phyloP scores from a whole-genome alignment of 2,797 vertebrate species.

The Malacoctenus gilli region DNA sequence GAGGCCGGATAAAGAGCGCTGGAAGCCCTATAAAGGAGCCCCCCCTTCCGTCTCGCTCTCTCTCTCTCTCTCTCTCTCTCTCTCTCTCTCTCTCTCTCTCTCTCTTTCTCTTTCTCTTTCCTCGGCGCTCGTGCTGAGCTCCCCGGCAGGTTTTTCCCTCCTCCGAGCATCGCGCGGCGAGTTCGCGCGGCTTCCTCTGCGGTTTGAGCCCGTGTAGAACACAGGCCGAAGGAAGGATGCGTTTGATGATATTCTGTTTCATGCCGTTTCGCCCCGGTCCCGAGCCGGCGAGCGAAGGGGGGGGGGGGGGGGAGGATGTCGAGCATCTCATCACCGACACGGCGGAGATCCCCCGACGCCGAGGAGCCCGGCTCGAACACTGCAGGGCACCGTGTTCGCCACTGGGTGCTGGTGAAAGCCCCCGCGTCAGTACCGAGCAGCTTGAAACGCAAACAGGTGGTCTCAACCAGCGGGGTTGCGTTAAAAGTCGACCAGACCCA shows the following conservation, averaged over 20 bases:
- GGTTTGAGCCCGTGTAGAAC: conserved; percentile 62
- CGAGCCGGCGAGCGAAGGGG: conserved; percentile 82
- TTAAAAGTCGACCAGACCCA: no score
- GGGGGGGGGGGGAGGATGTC: conserved; percentile 82
- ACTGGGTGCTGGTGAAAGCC: conserved; percentile 79
- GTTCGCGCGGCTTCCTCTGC: conserved; percentile 66
- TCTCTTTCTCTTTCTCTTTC: no score
- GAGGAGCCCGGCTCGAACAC: conserved; percentile 77
- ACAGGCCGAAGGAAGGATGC: conserved; percentile 42
- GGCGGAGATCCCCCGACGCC: conserved; percentile 80
- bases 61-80: no score
- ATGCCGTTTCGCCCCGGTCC: conserved; percentile 76
- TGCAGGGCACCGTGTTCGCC: conserved; percentile 81
- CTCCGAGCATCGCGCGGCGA: conserved; percentile 51
- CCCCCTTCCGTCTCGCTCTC: no score
- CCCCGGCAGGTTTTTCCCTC: conserved; percentile 53
- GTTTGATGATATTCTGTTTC: conserved; percentile 73
- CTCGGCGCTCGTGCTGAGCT: conserved; percentile 23
- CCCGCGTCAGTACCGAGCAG: no score
- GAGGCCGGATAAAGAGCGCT: conserved; percentile 30
- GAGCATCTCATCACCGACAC: conserved; percentile 83
- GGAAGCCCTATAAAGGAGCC: conserved; percentile 36
- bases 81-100: no score
- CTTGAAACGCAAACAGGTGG: no score
- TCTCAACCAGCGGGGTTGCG: no score